Evolutionary conservation across 2,113 vertebrate species (phyloP), one percentile per base, ranked within the genome.

Genomic region (Shinisaurus crocodilurus): DNA sequence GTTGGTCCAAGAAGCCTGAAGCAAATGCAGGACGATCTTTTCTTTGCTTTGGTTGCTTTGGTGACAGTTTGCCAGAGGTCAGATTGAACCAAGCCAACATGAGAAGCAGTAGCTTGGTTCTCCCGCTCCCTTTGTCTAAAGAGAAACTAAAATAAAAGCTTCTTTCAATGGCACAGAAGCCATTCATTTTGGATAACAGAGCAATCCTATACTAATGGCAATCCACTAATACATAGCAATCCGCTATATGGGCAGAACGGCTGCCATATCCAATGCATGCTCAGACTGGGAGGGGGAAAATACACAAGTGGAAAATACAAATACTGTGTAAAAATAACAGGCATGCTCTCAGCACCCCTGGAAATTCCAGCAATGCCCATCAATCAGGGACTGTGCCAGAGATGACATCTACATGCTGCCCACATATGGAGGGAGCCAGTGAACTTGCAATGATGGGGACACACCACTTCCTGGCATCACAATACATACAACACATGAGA

Each of bases 31-130:
- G 91, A 63, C 3, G 60, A 63, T 18, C 60, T 63, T 23, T 86
- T 67, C 95, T 93, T 94, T 48, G 88, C 57, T 92, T 93, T n/a
- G n/a, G n/a, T n/a, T 91, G 90, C 89, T 88, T 92, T 92, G 95
- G 88, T 89, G 92, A 86, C 94, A 87, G 20, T 93, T 94, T 94
- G 88, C 92, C 83, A 0, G 3, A 40, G 37, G 88, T 82, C 91
- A 93, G 86, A 94, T 3, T 91, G 81, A 92, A 83, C 75, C 81
- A 20, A 91, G 82, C 72, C 37, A 16, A 65, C 79, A 43, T 90
- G 88, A 94, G 85, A 90, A 95, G 85, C 2, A 0, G n/a, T 82
- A 40, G 43, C 0, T 0, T 93, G 70, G 37, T n/a, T 8, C 34
- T 27, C 23, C 3, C 5, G 18, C 70, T 29, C 3, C 15, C 90